Percentiles rank a stretch among this genome's conserved stretches.
phyloP scores from a whole-genome alignment of 2,113 vertebrate species.

The Ochotona curzoniae region DNA sequence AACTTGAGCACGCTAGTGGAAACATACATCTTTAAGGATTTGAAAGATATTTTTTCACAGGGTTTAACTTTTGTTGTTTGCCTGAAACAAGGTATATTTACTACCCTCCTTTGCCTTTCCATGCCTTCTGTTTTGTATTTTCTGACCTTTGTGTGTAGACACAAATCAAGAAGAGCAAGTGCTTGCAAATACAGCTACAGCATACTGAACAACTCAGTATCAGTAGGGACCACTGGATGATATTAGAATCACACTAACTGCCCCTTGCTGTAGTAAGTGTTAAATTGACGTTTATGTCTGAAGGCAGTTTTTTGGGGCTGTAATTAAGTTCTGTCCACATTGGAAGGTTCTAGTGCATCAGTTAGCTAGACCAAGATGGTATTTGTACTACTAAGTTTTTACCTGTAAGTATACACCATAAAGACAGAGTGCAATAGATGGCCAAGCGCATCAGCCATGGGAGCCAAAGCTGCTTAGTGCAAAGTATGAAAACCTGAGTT shows the following conservation, averaged over 20 bases:
- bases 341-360: conserved; percentile 16
- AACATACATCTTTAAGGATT: not conserved
- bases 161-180: not conserved
- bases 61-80: not conserved
- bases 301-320: conserved; percentile 52
- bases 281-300: conserved; percentile 49
- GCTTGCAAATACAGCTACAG: not conserved
- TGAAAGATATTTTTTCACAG: not conserved
- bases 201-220: not conserved
- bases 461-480: not conserved
- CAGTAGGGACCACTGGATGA: not conserved
- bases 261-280: not conserved
- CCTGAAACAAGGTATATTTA: not conserved
- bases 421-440: not conserved
- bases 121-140: not conserved
- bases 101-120: not conserved
- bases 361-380: conserved; percentile 30
- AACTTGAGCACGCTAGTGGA: not conserved
- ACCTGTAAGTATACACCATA: conserved; percentile 40
- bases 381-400: conserved; percentile 60
- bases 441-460: not conserved
- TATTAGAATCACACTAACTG: not conserved
- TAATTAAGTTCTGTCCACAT: conserved; percentile 26
- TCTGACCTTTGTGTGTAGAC: too few species aligned
- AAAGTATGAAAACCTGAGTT: not conserved